These are phyloP conservation scores for Neodon shergylaensis DNA, from an alignment of 2,113 vertebrate genomes.

Conservation along the genomic window DNA sequence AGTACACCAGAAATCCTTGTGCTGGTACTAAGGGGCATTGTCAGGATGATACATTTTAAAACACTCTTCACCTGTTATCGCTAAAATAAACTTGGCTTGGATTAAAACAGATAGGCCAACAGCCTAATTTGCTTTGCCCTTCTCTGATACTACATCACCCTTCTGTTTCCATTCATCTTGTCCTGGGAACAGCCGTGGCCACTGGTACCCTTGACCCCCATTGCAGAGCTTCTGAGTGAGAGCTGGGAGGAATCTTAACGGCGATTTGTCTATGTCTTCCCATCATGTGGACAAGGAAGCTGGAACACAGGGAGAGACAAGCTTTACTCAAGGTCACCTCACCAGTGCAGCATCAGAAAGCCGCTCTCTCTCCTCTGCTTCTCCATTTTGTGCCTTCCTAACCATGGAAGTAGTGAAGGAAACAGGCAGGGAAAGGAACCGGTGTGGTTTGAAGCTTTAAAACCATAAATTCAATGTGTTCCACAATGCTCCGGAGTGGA, in stretches of 20 bases:
- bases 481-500: not conserved
- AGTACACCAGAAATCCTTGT: conserved; percentile 51
- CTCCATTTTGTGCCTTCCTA: not conserved
- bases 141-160: not conserved
- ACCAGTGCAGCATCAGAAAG: not conserved
- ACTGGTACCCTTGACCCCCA: not conserved
- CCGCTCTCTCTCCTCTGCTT: not conserved
- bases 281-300: not conserved
- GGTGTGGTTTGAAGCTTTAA: not conserved
- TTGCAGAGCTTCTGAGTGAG: not conserved
- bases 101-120: conserved; percentile 54
- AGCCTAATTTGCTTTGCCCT: conserved; percentile 31
- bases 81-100: conserved; percentile 62
- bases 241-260: not conserved
- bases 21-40: conserved; percentile 54
- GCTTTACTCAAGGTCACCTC: conserved; percentile 14
- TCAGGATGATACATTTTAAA: conserved; percentile 65
- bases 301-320: not conserved
- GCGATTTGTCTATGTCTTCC: conserved; percentile 16
- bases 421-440: not conserved
- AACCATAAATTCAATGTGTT: not conserved
- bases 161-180: conserved; percentile 25
- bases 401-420: not conserved
- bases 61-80: conserved; percentile 40
- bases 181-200: not conserved